These are phyloP conservation scores for Muschampia plurimacula DNA, from an alignment of 2,888 invertebrate species.

Conservation along the genomic window DNA sequence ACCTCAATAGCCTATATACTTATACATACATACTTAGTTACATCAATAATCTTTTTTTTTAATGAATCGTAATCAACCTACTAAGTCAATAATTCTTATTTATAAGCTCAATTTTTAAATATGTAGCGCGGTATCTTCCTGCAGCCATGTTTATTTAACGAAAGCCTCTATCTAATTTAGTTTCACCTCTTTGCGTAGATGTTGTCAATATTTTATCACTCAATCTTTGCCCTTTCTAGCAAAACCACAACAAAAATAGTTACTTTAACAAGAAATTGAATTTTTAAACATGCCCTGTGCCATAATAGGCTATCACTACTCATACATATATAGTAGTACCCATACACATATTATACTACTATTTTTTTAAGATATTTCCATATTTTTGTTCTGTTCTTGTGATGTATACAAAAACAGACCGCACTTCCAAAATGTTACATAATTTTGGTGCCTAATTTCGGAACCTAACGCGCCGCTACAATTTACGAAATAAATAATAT, in stretches of 20 bases:
- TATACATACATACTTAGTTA: too few species aligned
- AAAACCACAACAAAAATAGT: constrained; percentile 29
- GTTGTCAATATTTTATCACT: constrained; percentile 38
- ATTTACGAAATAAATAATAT: too few species aligned
- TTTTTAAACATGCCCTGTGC: constrained; percentile 23
- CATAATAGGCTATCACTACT: neutral
- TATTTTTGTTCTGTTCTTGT: too few species aligned
- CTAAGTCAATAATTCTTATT: constrained; percentile 3
- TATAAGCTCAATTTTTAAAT: constrained; percentile 12
- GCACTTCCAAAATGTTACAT: too few species aligned
- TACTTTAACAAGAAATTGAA: constrained; percentile 30
- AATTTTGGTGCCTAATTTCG: too few species aligned
- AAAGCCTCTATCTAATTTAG: constrained; percentile 24
- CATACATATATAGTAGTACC: too few species aligned
- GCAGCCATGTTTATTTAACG: constrained; percentile 23
- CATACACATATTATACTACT: too few species aligned
- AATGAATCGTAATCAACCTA: neutral
- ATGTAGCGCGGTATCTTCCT: constrained; percentile 5
- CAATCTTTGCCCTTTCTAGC: constrained; percentile 32
- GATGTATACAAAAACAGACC: too few species aligned
- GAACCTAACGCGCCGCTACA: too few species aligned
- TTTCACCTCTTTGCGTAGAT: constrained; percentile 28
- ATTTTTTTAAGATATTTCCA: too few species aligned
- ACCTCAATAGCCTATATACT: too few species aligned
- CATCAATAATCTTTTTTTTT: too few species aligned